Percentiles rank a stretch among this genome's conserved stretches.
These are phyloP conservation scores for Gymnoscelis rufifasciata DNA, from an alignment of 2,888 invertebrate species.

Conservation along the genomic window DNA sequence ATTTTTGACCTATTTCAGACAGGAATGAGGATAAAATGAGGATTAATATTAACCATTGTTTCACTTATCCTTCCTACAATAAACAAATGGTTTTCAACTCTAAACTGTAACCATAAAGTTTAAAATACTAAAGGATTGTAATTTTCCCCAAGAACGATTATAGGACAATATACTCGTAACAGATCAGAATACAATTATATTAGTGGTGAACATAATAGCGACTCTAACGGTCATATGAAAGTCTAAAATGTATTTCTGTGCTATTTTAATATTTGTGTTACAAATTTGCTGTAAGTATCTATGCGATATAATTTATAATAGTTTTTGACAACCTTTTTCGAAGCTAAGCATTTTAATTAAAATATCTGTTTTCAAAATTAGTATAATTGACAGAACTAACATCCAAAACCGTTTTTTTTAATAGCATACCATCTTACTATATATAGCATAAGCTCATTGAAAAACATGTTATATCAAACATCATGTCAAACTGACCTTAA, in stretches of 20 bases:
- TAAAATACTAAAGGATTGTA: background rate
- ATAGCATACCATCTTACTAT: no score
- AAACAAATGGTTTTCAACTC: background rate
- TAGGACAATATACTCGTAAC: no score
- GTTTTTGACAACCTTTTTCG: no score
- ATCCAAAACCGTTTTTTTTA: no score
- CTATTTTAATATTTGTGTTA: constrained; percentile 9
- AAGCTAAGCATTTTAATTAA: no score
- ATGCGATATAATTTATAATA: no score
- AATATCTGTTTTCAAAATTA: no score
- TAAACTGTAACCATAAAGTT: background rate
- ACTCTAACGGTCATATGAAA: constrained; percentile 3
- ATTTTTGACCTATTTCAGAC: background rate
- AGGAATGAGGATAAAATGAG: constrained; percentile 6
- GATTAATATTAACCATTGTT: background rate
- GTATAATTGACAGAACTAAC: no score
- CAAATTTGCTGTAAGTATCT: constrained; percentile 17
- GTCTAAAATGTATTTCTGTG: constrained; percentile 9
- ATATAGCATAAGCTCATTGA: no score
- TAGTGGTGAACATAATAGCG: background rate
- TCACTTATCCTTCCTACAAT: constrained; percentile 3
- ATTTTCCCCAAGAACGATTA: background rate
- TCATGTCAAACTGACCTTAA: no score
- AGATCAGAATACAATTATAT: background rate
- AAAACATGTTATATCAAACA: no score